Conservation (phyloP, 1,140 invertebrate species). For the Ganaspis sp. region DNA sequence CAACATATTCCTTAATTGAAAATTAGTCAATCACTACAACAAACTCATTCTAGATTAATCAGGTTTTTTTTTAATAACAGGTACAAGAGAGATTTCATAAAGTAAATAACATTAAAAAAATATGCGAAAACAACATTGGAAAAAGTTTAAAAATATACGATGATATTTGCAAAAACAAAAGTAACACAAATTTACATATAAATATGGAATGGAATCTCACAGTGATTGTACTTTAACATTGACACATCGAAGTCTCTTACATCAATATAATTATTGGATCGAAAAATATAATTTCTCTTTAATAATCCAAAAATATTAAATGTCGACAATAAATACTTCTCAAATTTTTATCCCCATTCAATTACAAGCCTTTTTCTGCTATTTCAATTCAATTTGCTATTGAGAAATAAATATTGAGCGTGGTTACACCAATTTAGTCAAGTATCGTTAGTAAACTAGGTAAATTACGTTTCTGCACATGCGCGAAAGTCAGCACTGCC, state of each 20-base stretch:
- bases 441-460: too few relatives aligned
- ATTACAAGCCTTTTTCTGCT: too few relatives aligned
- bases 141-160: background rate
- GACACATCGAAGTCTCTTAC: conserved; percentile 2
- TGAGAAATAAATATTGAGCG: too few relatives aligned
- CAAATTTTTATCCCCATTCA: background rate
- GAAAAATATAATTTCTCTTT: conserved; percentile 9
- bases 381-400: too few relatives aligned
- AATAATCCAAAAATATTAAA: background rate
- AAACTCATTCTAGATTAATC: background rate
- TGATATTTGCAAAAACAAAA: background rate
- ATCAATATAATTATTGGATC: background rate
- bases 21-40: background rate
- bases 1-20: background rate
- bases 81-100: background rate
- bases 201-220: conserved; percentile 3
- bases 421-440: too few relatives aligned
- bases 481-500: too few relatives aligned
- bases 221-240: background rate
- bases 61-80: background rate
- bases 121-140: background rate
- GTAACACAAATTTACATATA: background rate
- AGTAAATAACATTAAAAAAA: background rate
- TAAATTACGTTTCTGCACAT: too few relatives aligned
- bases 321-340: background rate